Conservation (phyloP, 2,888 invertebrate genomes). For the Sialis lutaria region DNA sequence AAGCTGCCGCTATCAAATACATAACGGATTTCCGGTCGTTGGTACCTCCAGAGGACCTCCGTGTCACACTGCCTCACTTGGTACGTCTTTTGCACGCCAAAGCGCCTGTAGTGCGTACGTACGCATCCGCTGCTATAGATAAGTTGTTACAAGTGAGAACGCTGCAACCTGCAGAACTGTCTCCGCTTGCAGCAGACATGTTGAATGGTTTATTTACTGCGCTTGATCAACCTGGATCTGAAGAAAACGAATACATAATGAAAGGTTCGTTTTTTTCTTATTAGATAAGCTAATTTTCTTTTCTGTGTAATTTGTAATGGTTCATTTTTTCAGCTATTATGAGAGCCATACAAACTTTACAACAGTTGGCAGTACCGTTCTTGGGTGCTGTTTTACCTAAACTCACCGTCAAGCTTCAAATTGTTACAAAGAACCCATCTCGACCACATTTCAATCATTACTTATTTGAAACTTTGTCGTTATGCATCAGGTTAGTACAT, state of each 20-base stretch:
- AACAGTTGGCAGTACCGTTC: conserved; percentile 63
- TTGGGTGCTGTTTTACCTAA: conserved; percentile 67
- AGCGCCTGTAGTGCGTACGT: conserved; percentile 83
- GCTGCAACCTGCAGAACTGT: conserved; percentile 36
- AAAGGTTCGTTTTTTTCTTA: conserved; percentile 39
- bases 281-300: background rate
- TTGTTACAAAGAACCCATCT: conserved; percentile 84
- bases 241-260: conserved; percentile 96
- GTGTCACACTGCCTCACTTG: conserved; percentile 59
- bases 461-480: conserved; percentile 85
- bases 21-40: conserved; percentile 90
- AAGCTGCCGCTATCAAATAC: conserved; percentile 93
- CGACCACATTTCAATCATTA: conserved; percentile 98
- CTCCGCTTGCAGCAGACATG: conserved; percentile 48
- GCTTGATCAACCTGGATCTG: conserved; percentile 52
- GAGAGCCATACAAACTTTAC: conserved; percentile 65
- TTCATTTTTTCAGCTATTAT: conserved; percentile 55
- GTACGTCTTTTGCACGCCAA: conserved; percentile 58
- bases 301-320: background rate
- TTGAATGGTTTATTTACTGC: conserved; percentile 60
- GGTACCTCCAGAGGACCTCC: conserved; percentile 60
- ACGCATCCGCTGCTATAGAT: conserved; percentile 85
- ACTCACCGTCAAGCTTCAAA: conserved; percentile 63
- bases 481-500: conserved; percentile 59
- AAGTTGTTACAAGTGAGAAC: conserved; percentile 62